Percentiles rank a stretch among this genome's conserved stretches.
Conservation (phyloP, 1,140 invertebrate species). For the Aricia agestis region DNA sequence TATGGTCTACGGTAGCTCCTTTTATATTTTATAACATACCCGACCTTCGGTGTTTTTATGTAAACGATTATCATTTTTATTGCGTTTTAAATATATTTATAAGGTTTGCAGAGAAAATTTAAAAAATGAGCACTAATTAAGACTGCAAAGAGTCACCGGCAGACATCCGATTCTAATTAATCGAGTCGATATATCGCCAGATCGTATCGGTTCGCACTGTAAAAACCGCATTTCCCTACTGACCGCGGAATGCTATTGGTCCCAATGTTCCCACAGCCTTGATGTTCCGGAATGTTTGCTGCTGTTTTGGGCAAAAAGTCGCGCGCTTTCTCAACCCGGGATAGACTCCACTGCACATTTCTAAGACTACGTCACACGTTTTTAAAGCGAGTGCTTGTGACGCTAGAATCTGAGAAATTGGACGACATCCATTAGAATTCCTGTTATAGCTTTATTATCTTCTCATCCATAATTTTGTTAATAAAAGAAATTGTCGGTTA, state of each 20-base stretch:
- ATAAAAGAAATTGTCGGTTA: too few species aligned
- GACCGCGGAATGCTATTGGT: constrained; percentile 50
- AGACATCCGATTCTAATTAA: constrained; percentile 52
- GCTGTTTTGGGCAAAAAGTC: constrained; percentile 52
- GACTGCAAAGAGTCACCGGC: constrained; percentile 14
- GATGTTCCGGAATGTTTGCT: constrained; percentile 50
- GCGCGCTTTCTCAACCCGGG: constrained; percentile 55
- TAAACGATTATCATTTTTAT: constrained; percentile 7
- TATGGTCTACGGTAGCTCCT: constrained; percentile 23
- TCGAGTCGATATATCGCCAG: constrained; percentile 46
- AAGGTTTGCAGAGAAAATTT: neutral
- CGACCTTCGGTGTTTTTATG: neutral
- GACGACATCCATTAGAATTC: neutral
- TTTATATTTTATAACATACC: constrained; percentile 16
- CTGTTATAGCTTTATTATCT: too few species aligned
- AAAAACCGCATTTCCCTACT: constrained; percentile 47
- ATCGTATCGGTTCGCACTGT: constrained; percentile 42
- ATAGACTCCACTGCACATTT: constrained; percentile 17
- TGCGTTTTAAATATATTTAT: constrained; percentile 11
- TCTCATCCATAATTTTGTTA: too few species aligned
- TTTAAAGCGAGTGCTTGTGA: neutral
- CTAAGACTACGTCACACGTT: constrained; percentile 8
- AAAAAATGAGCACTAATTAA: constrained; percentile 10
- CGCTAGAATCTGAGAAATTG: neutral
- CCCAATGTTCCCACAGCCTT: constrained; percentile 57